Base-by-base conservation (phyloP, 2,888 invertebrate genomes). In the Slavum lentiscoides region DNA sequence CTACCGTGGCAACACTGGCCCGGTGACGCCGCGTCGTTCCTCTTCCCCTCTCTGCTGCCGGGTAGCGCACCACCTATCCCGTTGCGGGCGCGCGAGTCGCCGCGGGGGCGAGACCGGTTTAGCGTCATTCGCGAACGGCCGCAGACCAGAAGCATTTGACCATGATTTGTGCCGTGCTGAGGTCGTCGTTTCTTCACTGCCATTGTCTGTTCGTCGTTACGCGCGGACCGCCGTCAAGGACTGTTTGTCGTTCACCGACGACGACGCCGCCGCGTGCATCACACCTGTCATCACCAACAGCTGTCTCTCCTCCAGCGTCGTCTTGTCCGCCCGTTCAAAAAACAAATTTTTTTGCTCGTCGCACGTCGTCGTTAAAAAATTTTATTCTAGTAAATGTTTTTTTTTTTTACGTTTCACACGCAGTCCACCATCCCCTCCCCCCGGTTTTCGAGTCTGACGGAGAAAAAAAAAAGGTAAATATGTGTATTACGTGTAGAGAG, bases 111-210 rank as follows among this genome's bases (percentile, higher is more conserved):
- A 70, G 77, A 77, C 77, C 77, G 77, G 77, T 77, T 77, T 61
- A 30, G 53, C 77, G 77, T 77, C 77, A 77, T 80, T 80, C 80
- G 80, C 80, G 64, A 80, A 80, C 80, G 49, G 72, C 64, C 43
- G 61, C 80, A 30, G 80, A 70, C 80, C 21, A 53, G 53, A 21
- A 72, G 55, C 80, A 72, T 80, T 80, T 80, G 72, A 80, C 70
- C 80, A 72, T 72, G 80, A 80, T 80, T 72, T 64, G 80, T 80
- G 72, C 80, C 72, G 64, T n/a, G 66, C 39, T 80, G 39, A 80
- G 72, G 80, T 80, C 80, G 80, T 72, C 80, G 72, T 72, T 62
- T 59, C 30, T 30, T 30, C 30, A 62, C 70, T 58, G 61, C 69
- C 69, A 77, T 77, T 68, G 75, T 76, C 58, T 76, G 58, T 64